These are phyloP conservation scores for Lampris incognitus DNA, from an alignment of 2,113 vertebrate species.

Conservation along the genomic window DNA sequence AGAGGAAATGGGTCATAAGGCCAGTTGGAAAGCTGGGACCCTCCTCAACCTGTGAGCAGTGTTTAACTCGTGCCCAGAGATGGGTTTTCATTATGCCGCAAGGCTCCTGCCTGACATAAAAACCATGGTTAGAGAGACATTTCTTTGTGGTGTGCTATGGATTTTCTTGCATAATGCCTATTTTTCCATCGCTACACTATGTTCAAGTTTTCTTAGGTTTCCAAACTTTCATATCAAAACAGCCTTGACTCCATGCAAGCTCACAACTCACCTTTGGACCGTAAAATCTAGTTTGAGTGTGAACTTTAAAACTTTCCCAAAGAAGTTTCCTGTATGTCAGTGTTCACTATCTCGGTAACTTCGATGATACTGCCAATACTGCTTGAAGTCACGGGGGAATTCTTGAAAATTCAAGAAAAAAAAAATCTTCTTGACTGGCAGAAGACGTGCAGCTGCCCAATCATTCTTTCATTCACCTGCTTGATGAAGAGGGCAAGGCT, in stretches of 20 bases:
- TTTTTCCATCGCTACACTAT: background rate
- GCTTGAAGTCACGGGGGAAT: slow-evolving; percentile 70
- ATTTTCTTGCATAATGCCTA: slow-evolving; percentile 14
- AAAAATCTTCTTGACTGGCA: slow-evolving; percentile 62
- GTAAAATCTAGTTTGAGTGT: slow-evolving; percentile 62
- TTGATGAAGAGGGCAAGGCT: slow-evolving; percentile 72
- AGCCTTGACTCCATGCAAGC: slow-evolving; percentile 46
- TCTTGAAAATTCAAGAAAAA: slow-evolving; percentile 71
- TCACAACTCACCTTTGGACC: slow-evolving; percentile 55
- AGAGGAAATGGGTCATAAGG: slow-evolving; percentile 8
- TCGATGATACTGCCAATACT: slow-evolving; percentile 74
- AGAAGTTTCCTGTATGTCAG: slow-evolving; percentile 73
- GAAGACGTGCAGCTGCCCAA: slow-evolving; percentile 65
- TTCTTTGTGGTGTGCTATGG: background rate
- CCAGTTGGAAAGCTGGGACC: background rate
- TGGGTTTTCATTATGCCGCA: background rate
- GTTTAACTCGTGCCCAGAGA: background rate
- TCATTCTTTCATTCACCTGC: slow-evolving; percentile 44
- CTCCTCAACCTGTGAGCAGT: background rate
- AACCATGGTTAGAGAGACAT: background rate
- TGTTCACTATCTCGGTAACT: slow-evolving; percentile 56
- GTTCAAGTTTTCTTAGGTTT: slow-evolving; percentile 58
- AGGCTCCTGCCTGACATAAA: slow-evolving; percentile 1
- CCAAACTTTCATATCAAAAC: slow-evolving; percentile 43
- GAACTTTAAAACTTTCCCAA: slow-evolving; percentile 70